These are phyloP conservation scores for Otis tarda DNA, from an alignment of 2,113 vertebrate species.

Conservation along the genomic window DNA sequence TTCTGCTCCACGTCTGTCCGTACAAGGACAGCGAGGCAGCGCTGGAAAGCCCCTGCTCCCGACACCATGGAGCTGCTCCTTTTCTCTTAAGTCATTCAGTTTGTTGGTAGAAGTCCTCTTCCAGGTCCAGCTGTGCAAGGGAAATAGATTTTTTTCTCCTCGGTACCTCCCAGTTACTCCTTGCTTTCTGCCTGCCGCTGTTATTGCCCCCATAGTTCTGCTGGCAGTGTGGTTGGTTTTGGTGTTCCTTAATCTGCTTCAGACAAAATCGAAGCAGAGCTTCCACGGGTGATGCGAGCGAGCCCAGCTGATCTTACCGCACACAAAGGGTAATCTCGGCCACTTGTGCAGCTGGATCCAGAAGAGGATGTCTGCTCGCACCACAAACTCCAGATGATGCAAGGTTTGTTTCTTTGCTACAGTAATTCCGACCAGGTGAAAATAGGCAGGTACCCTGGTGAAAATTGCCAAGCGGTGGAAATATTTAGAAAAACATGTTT, in stretches of 20 bases:
- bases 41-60: not conserved
- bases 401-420: not conserved
- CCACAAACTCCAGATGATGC: not conserved
- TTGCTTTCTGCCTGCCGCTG: not conserved
- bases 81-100: not conserved
- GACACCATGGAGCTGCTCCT: rapidly evolving
- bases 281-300: not conserved
- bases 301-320: not conserved
- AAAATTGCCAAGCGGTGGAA: not conserved
- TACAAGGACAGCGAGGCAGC: not conserved
- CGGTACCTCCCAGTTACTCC: not conserved
- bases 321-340: not conserved
- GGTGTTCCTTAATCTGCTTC: not conserved
- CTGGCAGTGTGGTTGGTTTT: not conserved
- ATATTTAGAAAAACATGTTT: not conserved
- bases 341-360: not conserved
- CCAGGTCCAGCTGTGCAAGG: not conserved
- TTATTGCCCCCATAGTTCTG: not conserved
- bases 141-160: not conserved
- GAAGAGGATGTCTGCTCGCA: not conserved
- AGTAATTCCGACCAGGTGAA: constrained; percentile 1
- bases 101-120: not conserved
- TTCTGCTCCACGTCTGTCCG: not conserved
- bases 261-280: not conserved
- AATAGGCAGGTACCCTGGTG: not conserved